Conservation (phyloP, 2,113 vertebrate species). For the Cnemophilus loriae region DNA sequence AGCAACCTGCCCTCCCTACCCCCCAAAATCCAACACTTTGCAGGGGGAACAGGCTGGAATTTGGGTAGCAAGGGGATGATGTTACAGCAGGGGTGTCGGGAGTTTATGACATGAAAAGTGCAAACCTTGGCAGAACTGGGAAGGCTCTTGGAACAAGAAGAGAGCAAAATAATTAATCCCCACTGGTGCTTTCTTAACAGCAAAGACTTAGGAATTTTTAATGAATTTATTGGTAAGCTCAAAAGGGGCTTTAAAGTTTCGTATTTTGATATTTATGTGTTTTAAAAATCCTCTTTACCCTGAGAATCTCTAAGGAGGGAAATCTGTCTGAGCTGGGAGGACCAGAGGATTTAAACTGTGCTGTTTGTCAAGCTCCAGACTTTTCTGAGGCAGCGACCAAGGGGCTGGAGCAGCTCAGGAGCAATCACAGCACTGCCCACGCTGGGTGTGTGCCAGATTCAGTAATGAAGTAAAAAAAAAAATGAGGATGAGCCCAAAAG, state of each 20-base stretch:
- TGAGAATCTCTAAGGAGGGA: neutral
- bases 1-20: neutral
- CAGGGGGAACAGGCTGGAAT: neutral
- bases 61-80: neutral
- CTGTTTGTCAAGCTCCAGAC: neutral
- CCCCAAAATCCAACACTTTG: rapidly evolving
- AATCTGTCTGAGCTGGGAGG: neutral
- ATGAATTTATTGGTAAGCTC: neutral
- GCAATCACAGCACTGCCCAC: neutral
- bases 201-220: neutral
- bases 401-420: neutral
- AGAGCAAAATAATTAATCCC: neutral
- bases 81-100: neutral
- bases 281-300: neutral
- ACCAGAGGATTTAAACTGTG: neutral
- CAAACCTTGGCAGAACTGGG: neutral
- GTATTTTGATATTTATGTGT: neutral
- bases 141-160: neutral
- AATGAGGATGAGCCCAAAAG: neutral
- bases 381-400: neutral
- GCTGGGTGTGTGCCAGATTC: neutral
- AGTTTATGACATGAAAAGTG: neutral
- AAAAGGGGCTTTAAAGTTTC: neutral
- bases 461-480: too few relatives aligned
- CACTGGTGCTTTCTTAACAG: neutral